phyloP scores from a whole-genome alignment of 2,113 vertebrate genomes.

The Empidonax traillii region DNA sequence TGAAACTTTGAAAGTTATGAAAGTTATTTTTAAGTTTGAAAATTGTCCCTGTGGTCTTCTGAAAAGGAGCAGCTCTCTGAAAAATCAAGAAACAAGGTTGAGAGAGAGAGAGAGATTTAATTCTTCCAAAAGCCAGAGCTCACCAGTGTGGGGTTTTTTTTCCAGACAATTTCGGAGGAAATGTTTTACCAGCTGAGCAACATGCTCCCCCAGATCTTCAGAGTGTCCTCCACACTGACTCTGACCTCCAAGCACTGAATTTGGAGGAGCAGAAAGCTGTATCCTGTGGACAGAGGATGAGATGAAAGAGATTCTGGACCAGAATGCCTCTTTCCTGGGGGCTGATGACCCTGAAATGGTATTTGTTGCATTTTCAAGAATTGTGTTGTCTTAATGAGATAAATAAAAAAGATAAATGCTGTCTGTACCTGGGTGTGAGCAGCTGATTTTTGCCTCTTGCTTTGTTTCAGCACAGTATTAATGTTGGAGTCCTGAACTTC shows the following conservation, averaged over 20 bases:
- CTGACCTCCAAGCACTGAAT: slow-evolving; percentile 84
- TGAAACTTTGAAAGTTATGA: too few species aligned
- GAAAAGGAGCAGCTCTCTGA: not conserved
- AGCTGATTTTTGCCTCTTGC: not conserved
- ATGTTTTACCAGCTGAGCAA: slow-evolving; percentile 98
- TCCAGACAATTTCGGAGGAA: slow-evolving; percentile 96
- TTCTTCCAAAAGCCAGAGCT: not conserved
- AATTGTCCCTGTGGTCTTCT: not conserved
- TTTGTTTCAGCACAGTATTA: not conserved
- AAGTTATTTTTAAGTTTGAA: not conserved
- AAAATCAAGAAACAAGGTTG: not conserved
- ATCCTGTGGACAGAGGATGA: not conserved
- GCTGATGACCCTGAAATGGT: not conserved
- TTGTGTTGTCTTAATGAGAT: not conserved
- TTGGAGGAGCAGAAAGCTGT: not conserved
- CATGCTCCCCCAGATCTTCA: slow-evolving; percentile 99
- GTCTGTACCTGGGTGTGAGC: not conserved
- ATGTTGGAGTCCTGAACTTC: not conserved
- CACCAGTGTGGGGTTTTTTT: not conserved
- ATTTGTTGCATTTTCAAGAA: not conserved
- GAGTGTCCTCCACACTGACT: slow-evolving; percentile 90
- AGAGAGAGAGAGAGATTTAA: not conserved
- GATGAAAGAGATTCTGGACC: not conserved
- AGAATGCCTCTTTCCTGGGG: not conserved
- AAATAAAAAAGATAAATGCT: not conserved